Conservation (phyloP, 2,797 vertebrate species). For the Tragelaphus eurycerus region DNA sequence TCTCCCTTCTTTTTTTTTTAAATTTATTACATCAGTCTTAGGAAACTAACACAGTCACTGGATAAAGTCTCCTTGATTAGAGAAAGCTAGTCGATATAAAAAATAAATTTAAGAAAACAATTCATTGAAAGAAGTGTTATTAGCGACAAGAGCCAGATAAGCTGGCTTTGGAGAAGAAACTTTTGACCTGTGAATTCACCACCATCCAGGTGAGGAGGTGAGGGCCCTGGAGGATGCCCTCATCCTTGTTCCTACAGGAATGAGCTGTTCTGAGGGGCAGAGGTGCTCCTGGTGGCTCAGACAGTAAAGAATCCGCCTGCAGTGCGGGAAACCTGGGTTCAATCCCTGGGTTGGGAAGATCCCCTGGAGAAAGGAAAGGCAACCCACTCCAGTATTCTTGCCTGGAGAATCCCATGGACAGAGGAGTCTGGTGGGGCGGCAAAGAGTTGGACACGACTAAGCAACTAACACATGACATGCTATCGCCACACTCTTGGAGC, state of each 20-base stretch:
- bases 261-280: not conserved
- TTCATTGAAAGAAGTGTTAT: not conserved
- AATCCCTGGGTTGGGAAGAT: not conserved
- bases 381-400: not conserved
- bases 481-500: too few species aligned
- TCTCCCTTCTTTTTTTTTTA: not conserved
- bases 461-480: too few species aligned
- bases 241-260: not conserved
- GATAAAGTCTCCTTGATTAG: not conserved
- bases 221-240: not conserved
- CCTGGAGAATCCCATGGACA: too few species aligned
- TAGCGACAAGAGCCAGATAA: not conserved
- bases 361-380: not conserved
- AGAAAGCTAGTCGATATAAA: not conserved
- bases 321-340: not conserved
- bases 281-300: not conserved
- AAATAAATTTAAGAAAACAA: not conserved
- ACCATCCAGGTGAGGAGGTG: not conserved
- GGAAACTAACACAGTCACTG: not conserved
- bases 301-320: rapidly evolving
- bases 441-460: too few species aligned
- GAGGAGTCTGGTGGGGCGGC: too few species aligned
- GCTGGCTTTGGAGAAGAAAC: not conserved
- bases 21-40: not conserved
- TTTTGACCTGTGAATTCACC: not conserved